A percentile compares a stretch with the other conserved stretches of the same genome.
Evolutionary conservation across 2,113 vertebrate species (phyloP).

Genomic region (Trematocara variabile): DNA sequence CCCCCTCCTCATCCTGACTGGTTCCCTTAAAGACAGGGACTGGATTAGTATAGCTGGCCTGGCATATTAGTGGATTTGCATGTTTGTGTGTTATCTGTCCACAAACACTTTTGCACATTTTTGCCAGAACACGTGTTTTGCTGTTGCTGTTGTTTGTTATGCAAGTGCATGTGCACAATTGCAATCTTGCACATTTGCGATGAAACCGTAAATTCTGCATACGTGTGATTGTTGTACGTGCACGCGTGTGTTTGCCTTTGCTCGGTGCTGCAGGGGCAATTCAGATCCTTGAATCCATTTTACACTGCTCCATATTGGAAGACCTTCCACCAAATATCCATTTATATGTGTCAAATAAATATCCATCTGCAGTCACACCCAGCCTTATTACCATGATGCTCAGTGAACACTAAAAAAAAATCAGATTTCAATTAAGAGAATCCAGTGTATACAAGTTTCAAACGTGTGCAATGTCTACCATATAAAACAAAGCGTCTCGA

Average conservation of each 20-base stretch:
- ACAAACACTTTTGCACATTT: background rate
- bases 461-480: background rate
- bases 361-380: conserved; percentile 16
- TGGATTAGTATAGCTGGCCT: conserved; percentile 44
- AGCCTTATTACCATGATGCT: conserved; percentile 15
- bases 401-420: background rate
- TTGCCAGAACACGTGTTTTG: background rate
- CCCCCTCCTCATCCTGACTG: conserved; percentile 20
- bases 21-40: conserved; percentile 59
- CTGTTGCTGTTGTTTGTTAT: background rate
- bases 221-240: background rate
- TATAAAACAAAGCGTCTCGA: background rate
- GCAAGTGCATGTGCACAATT: background rate
- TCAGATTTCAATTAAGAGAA: conserved; percentile 8
- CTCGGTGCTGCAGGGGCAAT: background rate
- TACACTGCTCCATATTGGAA: background rate
- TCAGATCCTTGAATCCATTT: background rate
- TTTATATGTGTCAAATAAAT: background rate
- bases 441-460: background rate
- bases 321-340: background rate
- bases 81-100: background rate
- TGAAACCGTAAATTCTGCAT: background rate
- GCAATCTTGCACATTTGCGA: background rate
- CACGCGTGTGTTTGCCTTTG: background rate
- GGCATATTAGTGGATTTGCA: conserved; percentile 8